Base-by-base conservation (phyloP, 2,113 vertebrate species). In the Microcebus griseorufus region DNA sequence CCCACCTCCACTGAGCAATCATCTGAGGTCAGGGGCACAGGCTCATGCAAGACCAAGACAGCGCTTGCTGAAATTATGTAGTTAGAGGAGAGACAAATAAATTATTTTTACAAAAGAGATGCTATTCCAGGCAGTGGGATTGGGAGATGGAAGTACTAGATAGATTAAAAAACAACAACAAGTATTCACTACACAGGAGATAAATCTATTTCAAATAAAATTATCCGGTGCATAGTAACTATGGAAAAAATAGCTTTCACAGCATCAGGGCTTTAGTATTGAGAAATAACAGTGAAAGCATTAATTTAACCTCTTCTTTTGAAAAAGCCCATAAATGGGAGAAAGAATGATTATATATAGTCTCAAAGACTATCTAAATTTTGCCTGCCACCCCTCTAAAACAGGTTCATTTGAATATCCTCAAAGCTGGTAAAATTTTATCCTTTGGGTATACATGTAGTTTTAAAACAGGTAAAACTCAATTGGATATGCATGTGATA, bases 251-350 rank as follows among this genome's bases (percentile, higher is more conserved):
- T 5, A 88, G 39, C 48, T 88, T 88, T 72, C 25, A 93, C 29
- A 84, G 25, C 34, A 95, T 2, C 37, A 32, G 14, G 48, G 14
- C 11, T 92, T 79, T 92, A 64, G 6, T 84, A 45, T 78, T 92
- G 83, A 92, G 39, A 94, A 88, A 79, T 18, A 94, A 84, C 32
- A 55, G 34, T 42, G 88, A 67, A 80, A 84, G 9, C 11, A 88
- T 85, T 83, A 72, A 94, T 88, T 94, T 58, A n/a, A 88, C 23
- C 45, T 94, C 27, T 45, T 37, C 29, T 84, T 92, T 92, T 88
- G 80, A 73, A 95, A 91, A 62, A 45, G n/a, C 67, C 13, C 37
- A 84, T 45, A 69, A 69, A 73, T 84, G n/a, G 16, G 14, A 90
- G 14, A 22, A 94, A 83, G 18, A 39, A 58, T 70, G 22, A 53